phyloP scores from a whole-genome alignment of 2,113 vertebrate species.

The Brienomyrus longianalis region DNA sequence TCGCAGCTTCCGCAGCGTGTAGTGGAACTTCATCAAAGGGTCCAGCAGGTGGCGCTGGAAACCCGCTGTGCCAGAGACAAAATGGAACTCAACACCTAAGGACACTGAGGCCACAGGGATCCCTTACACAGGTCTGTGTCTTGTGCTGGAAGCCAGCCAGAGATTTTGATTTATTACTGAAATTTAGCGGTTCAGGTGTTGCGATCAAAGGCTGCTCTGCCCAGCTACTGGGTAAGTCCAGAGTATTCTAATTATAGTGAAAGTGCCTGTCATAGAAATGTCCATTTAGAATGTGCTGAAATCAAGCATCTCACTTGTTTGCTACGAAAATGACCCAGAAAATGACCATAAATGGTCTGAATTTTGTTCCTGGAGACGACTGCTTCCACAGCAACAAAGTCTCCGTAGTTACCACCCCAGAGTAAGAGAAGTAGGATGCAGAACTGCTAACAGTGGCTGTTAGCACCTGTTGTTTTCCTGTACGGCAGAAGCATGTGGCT shows the following conservation, averaged over 20 bases:
- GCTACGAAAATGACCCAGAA: neutral
- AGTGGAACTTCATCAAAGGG: constrained; percentile 62
- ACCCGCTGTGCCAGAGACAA: constrained; percentile 49
- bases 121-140: neutral
- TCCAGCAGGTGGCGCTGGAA: constrained; percentile 72
- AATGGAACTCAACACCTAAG: neutral
- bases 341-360: neutral
- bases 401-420: neutral
- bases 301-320: neutral
- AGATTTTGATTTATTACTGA: neutral
- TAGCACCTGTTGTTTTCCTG: neutral
- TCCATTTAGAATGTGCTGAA: neutral
- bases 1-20: constrained; percentile 51
- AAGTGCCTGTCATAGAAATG: neutral
- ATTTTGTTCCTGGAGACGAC: neutral
- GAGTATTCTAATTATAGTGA: neutral
- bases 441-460: neutral
- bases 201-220: neutral
- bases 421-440: neutral
- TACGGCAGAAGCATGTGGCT: neutral
- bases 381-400: neutral
- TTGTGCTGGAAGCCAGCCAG: neutral
- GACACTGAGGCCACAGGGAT: neutral
- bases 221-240: neutral
- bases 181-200: neutral